Evolutionary conservation across 2,888 invertebrate species (phyloP).

Genomic region (Melikaiella ostensackeni): DNA sequence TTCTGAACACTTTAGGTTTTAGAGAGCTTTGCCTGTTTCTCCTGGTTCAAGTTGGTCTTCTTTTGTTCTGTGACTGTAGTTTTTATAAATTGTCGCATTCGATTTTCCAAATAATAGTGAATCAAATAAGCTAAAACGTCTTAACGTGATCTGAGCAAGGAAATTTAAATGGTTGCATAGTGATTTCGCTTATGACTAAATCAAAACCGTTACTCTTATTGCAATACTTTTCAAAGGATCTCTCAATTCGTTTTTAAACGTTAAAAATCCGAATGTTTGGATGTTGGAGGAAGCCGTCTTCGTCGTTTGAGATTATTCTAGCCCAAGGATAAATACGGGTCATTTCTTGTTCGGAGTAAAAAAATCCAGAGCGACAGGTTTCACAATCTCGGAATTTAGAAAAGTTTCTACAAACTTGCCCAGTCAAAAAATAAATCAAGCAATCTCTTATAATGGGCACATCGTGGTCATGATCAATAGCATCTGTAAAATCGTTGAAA

Average conservation of each 20-base stretch:
- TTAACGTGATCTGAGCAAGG: not conserved
- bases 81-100: not conserved
- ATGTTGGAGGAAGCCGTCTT: not conserved
- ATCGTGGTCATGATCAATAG: too few relatives aligned
- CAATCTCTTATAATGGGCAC: too few relatives aligned
- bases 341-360: not conserved
- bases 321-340: not conserved
- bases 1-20: too few relatives aligned
- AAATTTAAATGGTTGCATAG: not conserved
- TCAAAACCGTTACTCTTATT: not conserved
- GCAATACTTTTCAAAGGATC: not conserved
- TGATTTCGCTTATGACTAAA: not conserved
- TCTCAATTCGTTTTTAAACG: not conserved
- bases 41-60: not conserved
- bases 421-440: too few relatives aligned
- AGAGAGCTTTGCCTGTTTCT: not conserved
- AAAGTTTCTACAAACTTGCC: too few relatives aligned
- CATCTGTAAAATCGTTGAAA: too few relatives aligned
- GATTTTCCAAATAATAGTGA: not conserved
- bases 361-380: not conserved
- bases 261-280: too few relatives aligned
- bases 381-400: too few relatives aligned
- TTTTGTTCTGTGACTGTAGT: not conserved
- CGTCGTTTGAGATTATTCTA: not conserved
- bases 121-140: not conserved